Conservation (phyloP, 2,113 vertebrate species). For the Lagopus leucura region DNA sequence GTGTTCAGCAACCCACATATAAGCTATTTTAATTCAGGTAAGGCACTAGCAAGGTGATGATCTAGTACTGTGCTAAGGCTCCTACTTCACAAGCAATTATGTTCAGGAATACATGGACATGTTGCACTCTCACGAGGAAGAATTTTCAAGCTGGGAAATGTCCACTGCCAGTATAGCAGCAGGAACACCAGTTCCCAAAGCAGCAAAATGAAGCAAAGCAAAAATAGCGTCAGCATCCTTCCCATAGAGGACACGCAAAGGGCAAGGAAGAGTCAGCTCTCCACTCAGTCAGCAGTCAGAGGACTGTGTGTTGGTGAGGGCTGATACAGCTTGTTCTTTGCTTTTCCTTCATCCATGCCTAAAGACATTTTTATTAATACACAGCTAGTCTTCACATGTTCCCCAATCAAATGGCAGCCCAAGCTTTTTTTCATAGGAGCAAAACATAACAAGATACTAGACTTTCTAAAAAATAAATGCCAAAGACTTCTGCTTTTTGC, state of each 20-base stretch:
- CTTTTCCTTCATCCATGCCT: neutral
- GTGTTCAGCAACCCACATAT: neutral
- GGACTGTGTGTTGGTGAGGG: fast-evolving
- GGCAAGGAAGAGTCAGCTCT: neutral
- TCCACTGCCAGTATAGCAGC: fast-evolving
- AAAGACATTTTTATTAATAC: neutral
- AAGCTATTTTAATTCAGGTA: neutral
- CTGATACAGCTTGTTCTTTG: neutral
- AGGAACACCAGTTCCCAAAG: neutral
- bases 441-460: neutral
- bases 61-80: neutral
- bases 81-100: neutral
- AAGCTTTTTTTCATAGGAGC: neutral
- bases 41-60: neutral
- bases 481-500: neutral
- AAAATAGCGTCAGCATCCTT: neutral
- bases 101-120: neutral
- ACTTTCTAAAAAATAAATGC: neutral
- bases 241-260: neutral
- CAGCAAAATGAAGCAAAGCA: neutral
- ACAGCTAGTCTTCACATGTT: neutral
- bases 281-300: neutral
- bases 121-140: neutral
- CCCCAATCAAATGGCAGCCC: neutral
- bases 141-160: neutral